phyloP scores from a whole-genome alignment of 1,140 invertebrate genomes.

The Solenopsis invicta region DNA sequence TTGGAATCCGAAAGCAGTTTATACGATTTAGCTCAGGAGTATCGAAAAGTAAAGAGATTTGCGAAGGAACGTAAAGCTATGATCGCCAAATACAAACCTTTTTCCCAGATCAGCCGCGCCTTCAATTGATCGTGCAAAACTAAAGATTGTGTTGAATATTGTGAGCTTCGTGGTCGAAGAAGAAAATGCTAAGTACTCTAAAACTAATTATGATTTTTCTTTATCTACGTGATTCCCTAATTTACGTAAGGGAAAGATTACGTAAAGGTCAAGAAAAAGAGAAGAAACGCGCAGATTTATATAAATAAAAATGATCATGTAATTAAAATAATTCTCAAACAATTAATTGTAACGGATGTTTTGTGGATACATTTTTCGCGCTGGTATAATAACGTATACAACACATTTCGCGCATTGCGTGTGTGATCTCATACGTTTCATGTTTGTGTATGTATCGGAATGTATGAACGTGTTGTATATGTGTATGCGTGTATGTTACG shows the following conservation, averaged over 20 bases:
- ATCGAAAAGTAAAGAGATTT: background rate
- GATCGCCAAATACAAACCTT: conserved; percentile 54
- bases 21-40: conserved; percentile 7
- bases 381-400: conserved; percentile 55
- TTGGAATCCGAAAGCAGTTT: conserved; percentile 17
- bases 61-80: conserved; percentile 35
- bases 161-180: background rate
- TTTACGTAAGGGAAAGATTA: background rate
- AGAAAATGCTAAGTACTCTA: background rate
- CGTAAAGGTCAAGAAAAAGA: conserved; percentile 34
- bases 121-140: background rate
- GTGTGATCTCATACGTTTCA: conserved; percentile 24
- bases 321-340: conserved; percentile 82
- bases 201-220: background rate
- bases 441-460: background rate
- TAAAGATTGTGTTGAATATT: background rate
- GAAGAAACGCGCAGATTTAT: conserved; percentile 50
- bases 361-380: conserved; percentile 67
- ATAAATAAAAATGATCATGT: conserved; percentile 83
- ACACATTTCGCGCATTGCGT: conserved; percentile 36
- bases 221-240: background rate
- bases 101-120: background rate
- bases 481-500: background rate
- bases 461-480: background rate
- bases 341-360: conserved; percentile 68